Percentiles rank a stretch among this genome's conserved stretches.
phyloP scores from a whole-genome alignment of 2,888 invertebrate species.

The Parnassius smintheus region DNA sequence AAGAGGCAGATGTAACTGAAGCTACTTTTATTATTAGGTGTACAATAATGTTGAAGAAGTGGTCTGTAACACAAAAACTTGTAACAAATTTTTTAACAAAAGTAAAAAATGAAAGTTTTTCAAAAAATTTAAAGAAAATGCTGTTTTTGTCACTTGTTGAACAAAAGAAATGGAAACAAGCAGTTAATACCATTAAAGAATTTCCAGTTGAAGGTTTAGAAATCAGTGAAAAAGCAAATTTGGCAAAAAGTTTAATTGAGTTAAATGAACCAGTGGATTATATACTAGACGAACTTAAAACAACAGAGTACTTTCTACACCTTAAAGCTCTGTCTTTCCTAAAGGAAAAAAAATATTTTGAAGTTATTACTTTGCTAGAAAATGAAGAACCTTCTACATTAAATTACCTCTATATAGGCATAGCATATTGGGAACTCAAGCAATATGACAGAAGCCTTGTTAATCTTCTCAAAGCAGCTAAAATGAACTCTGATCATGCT shows the following conservation, averaged over 20 bases:
- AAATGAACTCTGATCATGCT: conserved; percentile 87
- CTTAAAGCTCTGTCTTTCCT: conserved; percentile 75
- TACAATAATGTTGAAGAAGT: conserved; percentile 64
- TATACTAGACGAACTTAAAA: conserved; percentile 51
- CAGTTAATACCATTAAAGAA: conserved; percentile 57
- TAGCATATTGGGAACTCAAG: conserved; percentile 80
- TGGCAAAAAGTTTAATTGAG: conserved; percentile 67
- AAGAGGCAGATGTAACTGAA: conserved; percentile 60
- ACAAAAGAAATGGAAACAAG: conserved; percentile 78
- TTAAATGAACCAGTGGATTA: conserved; percentile 47
- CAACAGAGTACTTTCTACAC: conserved; percentile 54
- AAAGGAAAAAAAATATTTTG: conserved; percentile 71
- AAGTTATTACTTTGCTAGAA: conserved; percentile 79
- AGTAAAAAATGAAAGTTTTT: conserved; percentile 53
- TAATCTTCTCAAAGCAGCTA: conserved; percentile 85
- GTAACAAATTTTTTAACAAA: conserved; percentile 63
- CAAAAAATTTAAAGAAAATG: conserved; percentile 48
- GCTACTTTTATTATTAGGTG: conserved; percentile 64
- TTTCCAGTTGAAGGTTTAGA: conserved; percentile 48
- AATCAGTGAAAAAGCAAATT: conserved; percentile 48
- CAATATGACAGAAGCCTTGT: conserved; percentile 82
- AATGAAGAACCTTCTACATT: conserved; percentile 62
- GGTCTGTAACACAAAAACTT: conserved; percentile 66
- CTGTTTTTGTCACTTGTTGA: conserved; percentile 58
- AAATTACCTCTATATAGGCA: conserved; percentile 81